phyloP scores from a whole-genome alignment of 1,140 invertebrate species.

The Dendrolimus kikuchii region DNA sequence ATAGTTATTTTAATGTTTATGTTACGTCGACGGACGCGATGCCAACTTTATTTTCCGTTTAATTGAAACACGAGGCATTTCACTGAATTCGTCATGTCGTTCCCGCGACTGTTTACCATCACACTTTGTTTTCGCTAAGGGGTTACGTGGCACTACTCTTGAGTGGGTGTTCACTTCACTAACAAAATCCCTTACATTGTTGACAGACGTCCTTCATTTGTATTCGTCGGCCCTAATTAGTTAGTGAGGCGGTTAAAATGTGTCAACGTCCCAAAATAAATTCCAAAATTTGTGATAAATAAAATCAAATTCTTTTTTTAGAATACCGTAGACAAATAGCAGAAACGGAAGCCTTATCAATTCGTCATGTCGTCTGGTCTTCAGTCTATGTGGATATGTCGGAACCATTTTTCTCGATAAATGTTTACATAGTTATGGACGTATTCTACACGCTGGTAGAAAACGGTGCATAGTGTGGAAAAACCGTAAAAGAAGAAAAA shows the following conservation, averaged over 20 bases:
- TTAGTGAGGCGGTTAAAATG: slow-evolving; percentile 9
- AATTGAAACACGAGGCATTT: slow-evolving; percentile 41
- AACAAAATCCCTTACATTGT: background rate
- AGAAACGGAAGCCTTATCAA: too few relatives aligned
- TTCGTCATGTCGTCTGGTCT: too few relatives aligned
- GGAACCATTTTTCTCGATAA: too few relatives aligned
- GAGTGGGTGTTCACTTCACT: slow-evolving; percentile 5
- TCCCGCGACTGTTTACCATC: slow-evolving; percentile 26
- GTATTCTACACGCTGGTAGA: too few relatives aligned
- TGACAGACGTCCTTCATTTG: slow-evolving; percentile 2
- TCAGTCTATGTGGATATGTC: too few relatives aligned
- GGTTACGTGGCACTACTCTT: slow-evolving; percentile 14
- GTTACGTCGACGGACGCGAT: slow-evolving; percentile 27
- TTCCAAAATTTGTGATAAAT: too few relatives aligned
- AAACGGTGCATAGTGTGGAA: too few relatives aligned
- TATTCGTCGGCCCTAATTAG: slow-evolving; percentile 10
- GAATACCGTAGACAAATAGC: too few relatives aligned
- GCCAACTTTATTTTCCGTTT: slow-evolving; percentile 40
- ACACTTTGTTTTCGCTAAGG: slow-evolving; percentile 21
- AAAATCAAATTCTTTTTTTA: too few relatives aligned
- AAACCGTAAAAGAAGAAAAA: too few relatives aligned
- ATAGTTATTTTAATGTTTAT: slow-evolving; percentile 36
- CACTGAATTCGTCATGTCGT: slow-evolving; percentile 33
- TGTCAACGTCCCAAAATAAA: background rate
- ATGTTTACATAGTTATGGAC: too few relatives aligned